Conservation (phyloP, 1,140 invertebrate species). For the Globodera ellingtonae region DNA sequence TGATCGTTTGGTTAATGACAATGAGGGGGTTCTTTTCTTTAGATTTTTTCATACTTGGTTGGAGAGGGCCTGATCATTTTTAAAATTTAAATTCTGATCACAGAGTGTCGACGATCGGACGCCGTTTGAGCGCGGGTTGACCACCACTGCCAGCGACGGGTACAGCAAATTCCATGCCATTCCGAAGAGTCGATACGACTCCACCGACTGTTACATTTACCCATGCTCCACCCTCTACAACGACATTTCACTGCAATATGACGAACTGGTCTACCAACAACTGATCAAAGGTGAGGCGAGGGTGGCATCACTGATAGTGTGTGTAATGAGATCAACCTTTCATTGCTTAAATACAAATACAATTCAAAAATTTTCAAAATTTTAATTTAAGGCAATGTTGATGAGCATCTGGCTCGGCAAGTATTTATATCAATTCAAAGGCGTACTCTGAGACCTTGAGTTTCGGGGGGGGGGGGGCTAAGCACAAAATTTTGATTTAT, state of each 20-base stretch:
- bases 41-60: slow-evolving; percentile 17
- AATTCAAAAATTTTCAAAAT: background rate
- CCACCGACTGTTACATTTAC: slow-evolving; percentile 94
- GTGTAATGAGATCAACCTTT: background rate
- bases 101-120: slow-evolving; percentile 89
- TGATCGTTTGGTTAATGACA: too few species aligned
- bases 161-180: slow-evolving; percentile 79
- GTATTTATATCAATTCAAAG: background rate
- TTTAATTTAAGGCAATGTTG: slow-evolving; percentile 67
- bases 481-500: too few species aligned
- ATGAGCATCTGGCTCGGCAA: slow-evolving; percentile 69
- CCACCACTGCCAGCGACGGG: slow-evolving; percentile 64
- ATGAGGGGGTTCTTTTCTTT: background rate
- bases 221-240: slow-evolving; percentile 84
- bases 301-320: slow-evolving; percentile 40
- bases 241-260: slow-evolving; percentile 85
- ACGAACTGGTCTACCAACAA: slow-evolving; percentile 79
- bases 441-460: too few species aligned
- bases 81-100: slow-evolving; percentile 17
- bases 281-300: slow-evolving; percentile 75
- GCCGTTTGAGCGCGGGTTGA: slow-evolving; percentile 83
- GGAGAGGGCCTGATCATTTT: too few species aligned
- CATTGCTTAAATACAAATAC: background rate
- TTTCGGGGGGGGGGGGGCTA: too few species aligned
- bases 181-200: slow-evolving; percentile 93